Percentiles rank a stretch among this genome's conserved stretches.
Conservation (phyloP, 2,888 invertebrate species). For the Cerastis leucographa region DNA sequence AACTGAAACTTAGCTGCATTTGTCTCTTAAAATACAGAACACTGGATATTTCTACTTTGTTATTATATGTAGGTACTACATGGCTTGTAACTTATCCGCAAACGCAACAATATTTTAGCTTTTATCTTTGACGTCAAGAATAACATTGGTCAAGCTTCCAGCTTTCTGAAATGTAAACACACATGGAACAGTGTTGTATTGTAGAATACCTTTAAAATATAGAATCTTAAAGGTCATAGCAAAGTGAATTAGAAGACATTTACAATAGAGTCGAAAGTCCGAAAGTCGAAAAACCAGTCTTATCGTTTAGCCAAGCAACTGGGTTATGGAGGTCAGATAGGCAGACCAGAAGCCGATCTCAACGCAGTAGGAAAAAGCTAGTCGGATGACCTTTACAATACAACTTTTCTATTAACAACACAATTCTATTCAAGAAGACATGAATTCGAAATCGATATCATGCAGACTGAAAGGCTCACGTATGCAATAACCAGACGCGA, state of each 20-base stretch:
- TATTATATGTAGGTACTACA: constrained; percentile 21
- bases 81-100: constrained; percentile 33
- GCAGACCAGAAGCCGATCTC: background rate
- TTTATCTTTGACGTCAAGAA: constrained; percentile 38
- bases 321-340: background rate
- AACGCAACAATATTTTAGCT: constrained; percentile 33
- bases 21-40: background rate
- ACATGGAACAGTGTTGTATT: background rate
- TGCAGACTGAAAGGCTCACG: constrained; percentile 6
- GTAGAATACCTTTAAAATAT: too few relatives aligned
- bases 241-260: background rate
- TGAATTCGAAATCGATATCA: background rate
- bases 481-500: constrained; percentile 10
- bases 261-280: background rate
- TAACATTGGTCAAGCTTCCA: constrained; percentile 34
- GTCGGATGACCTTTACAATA: background rate
- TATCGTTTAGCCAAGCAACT: background rate
- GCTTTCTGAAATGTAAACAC: constrained; percentile 12
- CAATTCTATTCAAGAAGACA: background rate
- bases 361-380: background rate
- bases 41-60: constrained; percentile 17
- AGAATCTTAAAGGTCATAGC: background rate
- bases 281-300: background rate
- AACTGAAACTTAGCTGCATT: background rate
- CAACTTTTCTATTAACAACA: background rate